Evolutionary conservation across 2,888 invertebrate genomes (phyloP), one percentile per base, ranked within the genome.

Genomic region (Bhutanitis thaidina): DNA sequence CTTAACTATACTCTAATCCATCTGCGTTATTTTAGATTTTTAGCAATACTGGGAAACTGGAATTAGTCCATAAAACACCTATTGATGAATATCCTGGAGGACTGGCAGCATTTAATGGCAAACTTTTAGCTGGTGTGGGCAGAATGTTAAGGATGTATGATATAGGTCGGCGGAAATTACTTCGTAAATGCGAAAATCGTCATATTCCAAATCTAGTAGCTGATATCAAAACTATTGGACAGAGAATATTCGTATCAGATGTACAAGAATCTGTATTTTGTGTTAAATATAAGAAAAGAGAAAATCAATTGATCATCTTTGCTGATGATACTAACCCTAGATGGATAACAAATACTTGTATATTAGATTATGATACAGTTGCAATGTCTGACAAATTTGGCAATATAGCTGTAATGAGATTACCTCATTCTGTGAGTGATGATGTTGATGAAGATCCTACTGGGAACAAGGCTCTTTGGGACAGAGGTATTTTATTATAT

Each of bases 401-500:
- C 29, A 99, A 98, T 74, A 91, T 99, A 60, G 93, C 96, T 51
- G 93, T 99, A 50, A 95, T 98, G 68, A 92, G 98, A 38, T 78
- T 98, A 49, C 97, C 99, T 0, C 93, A 94, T 47, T 96, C 97
- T 52, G 95, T 98, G 1, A 96, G 95, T 20, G 99, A 99, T 81
- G 99, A 99, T 74, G 98, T 99, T 0, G 99, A 99, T 77, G 99
- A 99, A 83, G 99, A 99, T 86, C 99, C 99, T 0, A 99, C 99
- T 0, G 99, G 99, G 38, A 98, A 98, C 71, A 98, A 98, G 79
- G 97, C 98, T 0, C 89, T 99, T 0, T 99, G 99, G 99, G 96
- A 96, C 74, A 91, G 96, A 75, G 94, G 92, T 85, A 69, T 20
- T 20, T 2, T 3, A 20, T 20, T 20, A 20, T 20, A 3, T 20